A percentile compares a stretch with the other conserved stretches of the same genome.
These are phyloP conservation scores for Drosophila miranda DNA, from an alignment of 1,140 invertebrate genomes.

Conservation along the genomic window DNA sequence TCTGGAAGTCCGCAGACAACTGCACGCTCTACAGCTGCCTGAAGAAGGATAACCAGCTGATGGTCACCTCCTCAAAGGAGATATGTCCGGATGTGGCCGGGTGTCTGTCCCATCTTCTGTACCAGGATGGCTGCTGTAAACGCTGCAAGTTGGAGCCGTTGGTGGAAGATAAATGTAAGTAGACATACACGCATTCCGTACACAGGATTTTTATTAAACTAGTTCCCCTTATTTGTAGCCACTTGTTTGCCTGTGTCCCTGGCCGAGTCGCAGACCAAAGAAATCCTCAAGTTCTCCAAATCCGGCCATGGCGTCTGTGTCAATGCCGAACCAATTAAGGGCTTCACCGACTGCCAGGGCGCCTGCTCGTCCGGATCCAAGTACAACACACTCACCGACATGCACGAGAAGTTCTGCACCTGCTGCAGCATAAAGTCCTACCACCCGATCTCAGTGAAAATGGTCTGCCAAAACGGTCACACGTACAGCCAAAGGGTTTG, in stretches of 20 bases:
- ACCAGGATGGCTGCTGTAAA: conserved; percentile 86
- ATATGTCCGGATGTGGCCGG: conserved; percentile 85
- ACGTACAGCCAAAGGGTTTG: conserved; percentile 58
- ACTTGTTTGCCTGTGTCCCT: conserved; percentile 84
- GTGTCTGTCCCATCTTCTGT: conserved; percentile 84
- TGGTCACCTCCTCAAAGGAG: conserved; percentile 83
- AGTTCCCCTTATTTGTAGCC: conserved; percentile 73
- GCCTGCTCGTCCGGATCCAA: conserved; percentile 86
- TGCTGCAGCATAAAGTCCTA: conserved; percentile 76
- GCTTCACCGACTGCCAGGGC: conserved; percentile 87
- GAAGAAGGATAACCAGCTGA: conserved; percentile 72
- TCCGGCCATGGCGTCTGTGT: conserved; percentile 84
- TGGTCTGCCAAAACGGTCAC: conserved; percentile 72
- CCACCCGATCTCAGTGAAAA: conserved; percentile 65
- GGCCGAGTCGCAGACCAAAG: conserved; percentile 83
- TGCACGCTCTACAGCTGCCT: conserved; percentile 84
- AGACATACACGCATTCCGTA: no score
- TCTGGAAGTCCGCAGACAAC: conserved; percentile 86
- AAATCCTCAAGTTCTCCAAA: conserved; percentile 83
- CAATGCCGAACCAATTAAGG: conserved; percentile 84
- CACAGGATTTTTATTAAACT: not conserved
- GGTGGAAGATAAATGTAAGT: conserved; percentile 77
- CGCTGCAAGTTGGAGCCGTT: conserved; percentile 84
- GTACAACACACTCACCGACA: conserved; percentile 83
- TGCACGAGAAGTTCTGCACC: conserved; percentile 76